phyloP scores from a whole-genome alignment of 2,113 vertebrate genomes.

The Puffinus mauretanicus region DNA sequence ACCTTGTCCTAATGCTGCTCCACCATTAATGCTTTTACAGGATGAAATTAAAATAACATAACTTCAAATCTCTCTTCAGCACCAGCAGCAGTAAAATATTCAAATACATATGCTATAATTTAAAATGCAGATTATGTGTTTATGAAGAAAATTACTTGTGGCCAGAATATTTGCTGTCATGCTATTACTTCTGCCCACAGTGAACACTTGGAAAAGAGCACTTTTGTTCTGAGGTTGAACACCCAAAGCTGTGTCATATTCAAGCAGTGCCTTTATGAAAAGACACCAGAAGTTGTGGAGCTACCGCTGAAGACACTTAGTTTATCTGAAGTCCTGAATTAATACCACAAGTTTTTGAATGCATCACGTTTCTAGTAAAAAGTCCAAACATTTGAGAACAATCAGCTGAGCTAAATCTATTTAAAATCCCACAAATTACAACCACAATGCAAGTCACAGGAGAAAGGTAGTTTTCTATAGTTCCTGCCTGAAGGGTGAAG shows the following conservation, averaged over 20 bases:
- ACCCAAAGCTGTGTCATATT: background rate
- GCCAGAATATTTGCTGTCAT: background rate
- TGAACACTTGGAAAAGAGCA: background rate
- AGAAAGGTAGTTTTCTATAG: background rate
- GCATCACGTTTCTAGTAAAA: background rate
- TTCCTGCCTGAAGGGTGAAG: background rate
- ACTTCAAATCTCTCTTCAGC: background rate
- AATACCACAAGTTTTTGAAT: background rate
- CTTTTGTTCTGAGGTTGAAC: background rate
- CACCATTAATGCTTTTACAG: background rate
- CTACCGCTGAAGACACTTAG: background rate
- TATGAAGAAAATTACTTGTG: background rate
- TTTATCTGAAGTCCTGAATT: background rate
- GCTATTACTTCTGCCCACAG: background rate
- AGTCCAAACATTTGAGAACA: background rate
- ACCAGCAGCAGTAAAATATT: background rate
- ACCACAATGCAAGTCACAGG: background rate
- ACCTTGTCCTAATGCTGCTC: background rate
- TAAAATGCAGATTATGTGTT: background rate
- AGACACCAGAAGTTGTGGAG: background rate
- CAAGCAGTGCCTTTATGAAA: background rate
- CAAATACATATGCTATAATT: background rate
- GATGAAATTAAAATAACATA: background rate
- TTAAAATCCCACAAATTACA: background rate
- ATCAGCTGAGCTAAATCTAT: background rate